Evolutionary conservation across 2,113 vertebrate species (phyloP), one percentile per base, ranked within the genome.

Genomic region (Petromus typicus): DNA sequence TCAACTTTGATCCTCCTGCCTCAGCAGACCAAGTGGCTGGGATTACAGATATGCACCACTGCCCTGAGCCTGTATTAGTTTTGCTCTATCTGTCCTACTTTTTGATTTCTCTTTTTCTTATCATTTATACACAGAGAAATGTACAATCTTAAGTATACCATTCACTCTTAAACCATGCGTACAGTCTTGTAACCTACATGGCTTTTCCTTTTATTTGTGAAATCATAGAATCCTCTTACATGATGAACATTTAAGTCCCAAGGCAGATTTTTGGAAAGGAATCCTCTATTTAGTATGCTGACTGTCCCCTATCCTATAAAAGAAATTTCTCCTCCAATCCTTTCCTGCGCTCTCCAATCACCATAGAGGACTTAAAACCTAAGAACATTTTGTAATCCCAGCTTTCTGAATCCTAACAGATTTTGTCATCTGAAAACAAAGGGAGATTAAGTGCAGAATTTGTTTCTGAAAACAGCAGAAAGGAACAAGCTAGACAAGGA

Each of bases 381-480:
- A 95, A 95, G 90, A 90, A 96, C 90, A 67, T 89, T 96, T 54
- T 95, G 94, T 98, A 97, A 97, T 98, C 96, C 96, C 96, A 73
- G 96, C 92, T 97, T 97, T 97, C 91, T 76, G 92, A 95, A 93
- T 78, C 93, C 94, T 94, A 92, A 95, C 92, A 96, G 94, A 96
- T 96, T 96, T 92, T 95, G 95, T 96, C 94, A 93, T 96, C 89
- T 95, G 92, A 92, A 96, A 95, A 97, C 96, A 95, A 97, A 93
- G 95, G 94, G 86, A 91, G 94, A 96, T 97, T 95, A 96, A 71
- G 80, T 66, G 23, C 45, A 23, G 86, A 90, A 94, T 97, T 91
- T 92, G 96, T 81, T 95, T 89, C 89, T 93, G 94, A 84, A 88
- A 90, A 57, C 13, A 40, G 79, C 94, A 86, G 69, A 91, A 91